Evolutionary conservation across 1,140 invertebrate species (phyloP).

Genomic region (Zelostemma sp.): DNA sequence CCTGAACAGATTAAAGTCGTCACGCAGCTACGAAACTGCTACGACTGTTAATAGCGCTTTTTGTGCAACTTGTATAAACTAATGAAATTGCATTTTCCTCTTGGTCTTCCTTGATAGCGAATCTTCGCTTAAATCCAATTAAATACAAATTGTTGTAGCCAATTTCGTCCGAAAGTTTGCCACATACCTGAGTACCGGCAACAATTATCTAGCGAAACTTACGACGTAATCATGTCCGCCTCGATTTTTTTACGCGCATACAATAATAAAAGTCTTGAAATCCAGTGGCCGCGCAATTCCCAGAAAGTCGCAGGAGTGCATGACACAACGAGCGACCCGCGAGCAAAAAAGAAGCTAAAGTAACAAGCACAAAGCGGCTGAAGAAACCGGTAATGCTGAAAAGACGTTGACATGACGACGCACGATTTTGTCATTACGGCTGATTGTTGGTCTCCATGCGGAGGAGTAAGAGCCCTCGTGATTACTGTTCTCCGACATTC

Average conservation of each 20-base stretch:
- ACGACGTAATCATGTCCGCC: background rate
- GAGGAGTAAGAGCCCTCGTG: constrained; percentile 15
- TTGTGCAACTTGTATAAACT: background rate
- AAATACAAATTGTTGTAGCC: background rate
- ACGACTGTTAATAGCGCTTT: background rate
- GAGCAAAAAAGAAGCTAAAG: constrained; percentile 4
- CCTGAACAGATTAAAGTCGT: background rate
- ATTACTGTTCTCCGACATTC: constrained; percentile 19
- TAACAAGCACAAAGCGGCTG: background rate
- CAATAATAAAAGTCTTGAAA: background rate
- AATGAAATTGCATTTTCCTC: constrained; percentile 2
- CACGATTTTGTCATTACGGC: constrained; percentile 42
- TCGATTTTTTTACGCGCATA: background rate
- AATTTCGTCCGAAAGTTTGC: background rate
- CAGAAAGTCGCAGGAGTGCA: background rate
- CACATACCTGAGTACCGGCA: background rate
- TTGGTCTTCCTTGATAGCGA: background rate
- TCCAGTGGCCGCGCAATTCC: background rate
- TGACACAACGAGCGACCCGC: background rate
- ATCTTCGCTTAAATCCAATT: background rate
- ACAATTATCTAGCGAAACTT: background rate
- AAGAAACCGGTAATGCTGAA: constrained; percentile 26
- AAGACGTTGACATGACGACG: constrained; percentile 4
- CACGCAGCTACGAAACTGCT: background rate
- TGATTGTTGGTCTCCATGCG: constrained; percentile 10